phyloP scores from a whole-genome alignment of 2,113 vertebrate species.

The Entomyzon cyanotis region DNA sequence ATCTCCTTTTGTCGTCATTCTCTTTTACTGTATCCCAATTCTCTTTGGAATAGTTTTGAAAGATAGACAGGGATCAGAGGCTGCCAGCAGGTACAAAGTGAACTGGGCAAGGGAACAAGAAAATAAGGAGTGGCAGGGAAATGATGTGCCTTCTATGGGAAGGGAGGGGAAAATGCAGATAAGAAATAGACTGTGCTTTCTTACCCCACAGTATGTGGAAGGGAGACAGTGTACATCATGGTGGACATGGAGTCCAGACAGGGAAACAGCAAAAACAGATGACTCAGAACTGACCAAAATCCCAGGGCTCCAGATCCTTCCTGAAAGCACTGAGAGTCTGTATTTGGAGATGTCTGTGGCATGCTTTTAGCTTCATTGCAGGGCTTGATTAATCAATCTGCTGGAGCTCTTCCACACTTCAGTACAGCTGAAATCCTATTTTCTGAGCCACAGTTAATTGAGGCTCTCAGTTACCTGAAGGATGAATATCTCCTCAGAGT shows the following conservation, averaged over 20 bases:
- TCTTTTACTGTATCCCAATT: conserved; percentile 35
- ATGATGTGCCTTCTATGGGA: background rate
- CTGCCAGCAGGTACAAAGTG: background rate
- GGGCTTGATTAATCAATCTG: conserved; percentile 37
- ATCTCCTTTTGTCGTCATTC: conserved; percentile 60
- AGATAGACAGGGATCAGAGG: conserved; percentile 43
- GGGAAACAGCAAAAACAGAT: background rate
- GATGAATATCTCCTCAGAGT: conserved; percentile 25
- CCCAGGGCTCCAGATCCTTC: background rate
- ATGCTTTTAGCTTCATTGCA: conserved; percentile 41
- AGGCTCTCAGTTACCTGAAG: conserved; percentile 42
- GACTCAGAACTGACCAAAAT: conserved; percentile 27
- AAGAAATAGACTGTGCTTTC: background rate
- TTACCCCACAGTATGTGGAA: fast-evolving
- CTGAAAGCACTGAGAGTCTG: background rate
- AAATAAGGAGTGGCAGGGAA: background rate
- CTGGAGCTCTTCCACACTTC: conserved; percentile 35
- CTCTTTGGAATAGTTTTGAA: conserved; percentile 42
- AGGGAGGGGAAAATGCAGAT: background rate
- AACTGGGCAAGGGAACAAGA: background rate
- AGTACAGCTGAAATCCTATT: background rate
- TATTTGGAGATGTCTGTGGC: background rate
- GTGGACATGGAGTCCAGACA: background rate
- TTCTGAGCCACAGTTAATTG: conserved; percentile 55
- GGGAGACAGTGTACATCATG: background rate